Evolutionary conservation across 2,113 vertebrate species (phyloP), one percentile per base, ranked within the genome.

Genomic region (Hyperopisus bebe): DNA sequence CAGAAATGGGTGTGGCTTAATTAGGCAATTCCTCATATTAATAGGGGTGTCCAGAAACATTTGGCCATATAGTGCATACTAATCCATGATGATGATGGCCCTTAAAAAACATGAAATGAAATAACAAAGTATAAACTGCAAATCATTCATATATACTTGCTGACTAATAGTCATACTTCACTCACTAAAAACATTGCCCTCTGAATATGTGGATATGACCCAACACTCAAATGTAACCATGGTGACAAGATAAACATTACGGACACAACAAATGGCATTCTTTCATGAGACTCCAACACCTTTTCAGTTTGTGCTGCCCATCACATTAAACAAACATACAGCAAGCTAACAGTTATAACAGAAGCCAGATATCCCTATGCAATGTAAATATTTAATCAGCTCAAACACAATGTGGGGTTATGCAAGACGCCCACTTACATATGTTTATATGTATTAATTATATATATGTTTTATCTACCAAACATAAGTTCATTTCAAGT

Each of bases 281-380:
- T 77, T 77, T 77, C 31, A 77, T 39, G 70, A 15, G 27, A 35
- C 27, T 77, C 27, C 31, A 77, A 24, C 27, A 80, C 74, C 13
- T 80, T 80, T 80, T 42, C 31, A 80, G 13, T 42, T 80, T 10
- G 5, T 10, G 11, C 74, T 39, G 74, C 1, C 35, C 17, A 42
- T 42, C 35, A 42, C 74, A 80, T 80, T 80, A 80, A 80, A 80
- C 15, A 80, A 80, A 80, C 62, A 70, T 70, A 70, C 74, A 80
- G 74, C 74, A 80, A 80, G 35, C 35, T 42, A 19, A 80, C 74
- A 80, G 35, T 80, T 80, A 80, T 39, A 80, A 80, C 74, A 80
- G 1, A 42, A 80, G 35, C 74, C 74, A 80, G 31, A 80, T 19
- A 42, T 42, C 35, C 35, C 13, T 80, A 80, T 80, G 35, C 35